Evolutionary conservation across 2,797 vertebrate genomes (phyloP), one percentile per base, ranked within the genome.

Genomic region (Poecile montanus): DNA sequence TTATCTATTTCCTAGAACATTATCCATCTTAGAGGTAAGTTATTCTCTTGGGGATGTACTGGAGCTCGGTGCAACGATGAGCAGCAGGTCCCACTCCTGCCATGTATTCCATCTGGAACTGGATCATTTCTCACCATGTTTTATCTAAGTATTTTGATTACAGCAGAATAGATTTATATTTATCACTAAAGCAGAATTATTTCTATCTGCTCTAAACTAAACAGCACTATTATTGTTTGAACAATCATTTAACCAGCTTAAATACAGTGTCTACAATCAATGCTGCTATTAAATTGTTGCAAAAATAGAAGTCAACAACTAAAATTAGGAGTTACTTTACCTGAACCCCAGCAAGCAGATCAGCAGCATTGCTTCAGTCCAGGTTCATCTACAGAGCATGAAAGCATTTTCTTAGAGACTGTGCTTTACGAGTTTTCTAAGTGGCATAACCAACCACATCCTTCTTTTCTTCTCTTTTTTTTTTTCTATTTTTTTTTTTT

Each of bases 401-500:
- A 78, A 20, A 86, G 30, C 7, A 16, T 91, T 81, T 72, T 40
- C 66, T 80, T 66, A 53, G 15, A 90, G 51, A 40, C 30, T 17
- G 22, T 94, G 47, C 42, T 36, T 67, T 50, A 60, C 32, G 8
- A 61, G 34, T 29, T 12, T 30, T 80, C 44, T 58, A 50, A 78
- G 70, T 17, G 42, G 22, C 54, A 81, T 58, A 70, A 63, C 81
- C 96, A 94, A 94, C 95, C 96, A 96, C 96, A 94, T 96, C 96
- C 95, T 93, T 67, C 22, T 92, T 57, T 60, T 23, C 48, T 67
- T 34, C 38, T n/a, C 9, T 3, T 26, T 16, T 76, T 8, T n/a
- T 56, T 30, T 10, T 11, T 26, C 34, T 7, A 22, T 36, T 63
- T 32, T 36, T 78, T 53, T 54, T 25, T 18, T 15, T 7, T 5